Evolutionary conservation across 2,797 vertebrate species (phyloP), one percentile per base, ranked within the genome.

Genomic region (Merluccius polli): DNA sequence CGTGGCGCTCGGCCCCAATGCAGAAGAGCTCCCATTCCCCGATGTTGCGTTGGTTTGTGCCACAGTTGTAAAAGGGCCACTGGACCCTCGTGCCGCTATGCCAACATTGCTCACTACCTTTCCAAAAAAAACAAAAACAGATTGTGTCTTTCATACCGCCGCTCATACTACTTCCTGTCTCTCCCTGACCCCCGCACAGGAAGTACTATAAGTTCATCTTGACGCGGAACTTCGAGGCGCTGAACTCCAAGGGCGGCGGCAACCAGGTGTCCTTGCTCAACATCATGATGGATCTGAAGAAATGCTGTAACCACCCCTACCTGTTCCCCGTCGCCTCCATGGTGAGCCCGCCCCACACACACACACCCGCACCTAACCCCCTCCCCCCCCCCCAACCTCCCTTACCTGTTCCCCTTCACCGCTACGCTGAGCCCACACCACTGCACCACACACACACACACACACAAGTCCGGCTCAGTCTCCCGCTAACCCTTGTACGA

Each of bases 201-300:
- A 99, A 99, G 85, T 99, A 99, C 87, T 99, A 99, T 93, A 99
- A 99, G 86, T 98, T 99, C 87, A 99, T 99, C 78, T 88, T 99
- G 92, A 99, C 98, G 0, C 93, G 95, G 65, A 99, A 99, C 86
- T 99, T 99, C 0, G 98, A 99, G 92, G 98, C 98, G 0, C 92
- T 99, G 86, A 99, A 99, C 90, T 99, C 97, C 0, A 99, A 98
- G 91, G 97, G 98, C 0, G 98, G 98, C 0, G 98, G 98, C 31
- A 99, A 98, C 91, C 98, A 99, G 84, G 98, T 99, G 79, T 99
- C 98, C 0, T 90, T 99, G 83, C 96, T 99, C 41, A 99, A 99
- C 90, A 99, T 99, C 84, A 99, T 99, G 98, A 99, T 99, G 98
- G 98, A 99, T 87, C 90, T 99, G 90, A 99, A 99, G 93, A 99